Conservation (phyloP, 2,888 invertebrate species). For the Lomographa bimaculata region DNA sequence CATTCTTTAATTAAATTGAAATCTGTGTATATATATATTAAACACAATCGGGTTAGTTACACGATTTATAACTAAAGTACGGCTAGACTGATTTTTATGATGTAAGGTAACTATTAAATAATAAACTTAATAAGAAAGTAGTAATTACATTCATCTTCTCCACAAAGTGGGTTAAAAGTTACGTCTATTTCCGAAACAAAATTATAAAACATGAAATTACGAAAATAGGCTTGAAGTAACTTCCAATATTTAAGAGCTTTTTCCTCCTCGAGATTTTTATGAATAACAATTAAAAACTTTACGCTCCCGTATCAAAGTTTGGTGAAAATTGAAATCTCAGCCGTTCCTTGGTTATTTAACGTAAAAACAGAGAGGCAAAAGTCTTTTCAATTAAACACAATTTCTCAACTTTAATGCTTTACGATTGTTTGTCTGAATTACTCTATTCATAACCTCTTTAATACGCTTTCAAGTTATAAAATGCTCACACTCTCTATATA, state of each 20-base stretch:
- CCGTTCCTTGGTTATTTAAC: conserved; percentile 34
- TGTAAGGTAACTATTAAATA: no score
- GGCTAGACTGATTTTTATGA: no score
- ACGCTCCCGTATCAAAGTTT: conserved; percentile 35
- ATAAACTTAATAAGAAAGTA: no score
- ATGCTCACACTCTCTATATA: no score
- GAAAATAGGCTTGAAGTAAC: conserved; percentile 18
- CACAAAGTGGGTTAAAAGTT: no score
- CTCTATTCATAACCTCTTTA: conserved; percentile 20
- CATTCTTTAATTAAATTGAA: no score
- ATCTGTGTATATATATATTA: no score
- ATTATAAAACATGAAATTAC: conserved; percentile 12
- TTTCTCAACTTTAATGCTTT: conserved; percentile 33
- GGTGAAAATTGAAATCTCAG: conserved; percentile 35
- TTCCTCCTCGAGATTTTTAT: conserved; percentile 30
- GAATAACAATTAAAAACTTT: conserved; percentile 38
- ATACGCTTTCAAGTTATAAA: conserved; percentile 1
- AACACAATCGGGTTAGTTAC: no score
- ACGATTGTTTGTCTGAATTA: conserved; percentile 32
- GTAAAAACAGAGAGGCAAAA: conserved; percentile 35
- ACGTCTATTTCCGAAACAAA: conserved; percentile 2
- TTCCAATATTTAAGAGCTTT: conserved; percentile 28
- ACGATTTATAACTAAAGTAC: no score
- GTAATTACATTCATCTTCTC: no score
- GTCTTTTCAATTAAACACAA: conserved; percentile 37